These are phyloP conservation scores for Drosophila falleni DNA, from an alignment of 2,888 invertebrate genomes.

Conservation along the genomic window DNA sequence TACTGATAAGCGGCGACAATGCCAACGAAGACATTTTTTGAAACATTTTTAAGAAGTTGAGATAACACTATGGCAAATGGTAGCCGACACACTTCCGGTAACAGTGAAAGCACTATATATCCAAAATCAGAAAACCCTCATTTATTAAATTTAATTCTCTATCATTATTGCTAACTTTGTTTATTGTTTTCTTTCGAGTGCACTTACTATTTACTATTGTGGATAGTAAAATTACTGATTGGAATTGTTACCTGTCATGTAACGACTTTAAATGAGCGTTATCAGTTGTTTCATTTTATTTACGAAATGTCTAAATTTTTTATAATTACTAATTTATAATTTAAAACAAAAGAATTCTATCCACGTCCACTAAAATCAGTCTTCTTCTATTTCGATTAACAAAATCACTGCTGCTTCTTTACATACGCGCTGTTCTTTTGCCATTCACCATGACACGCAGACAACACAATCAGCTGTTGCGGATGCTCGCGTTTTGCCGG, in stretches of 20 bases:
- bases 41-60: slow-evolving; percentile 12
- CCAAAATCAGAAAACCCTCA: neutral
- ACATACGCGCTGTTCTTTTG: slow-evolving; percentile 37
- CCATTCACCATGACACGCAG: slow-evolving; percentile 35
- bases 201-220: neutral
- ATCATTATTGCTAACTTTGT: neutral
- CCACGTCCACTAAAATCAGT: slow-evolving; percentile 54
- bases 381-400: slow-evolving; percentile 40
- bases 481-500: slow-evolving; percentile 3
- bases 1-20: slow-evolving; percentile 45
- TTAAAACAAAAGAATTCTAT: slow-evolving; percentile 13
- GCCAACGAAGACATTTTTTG: slow-evolving; percentile 21
- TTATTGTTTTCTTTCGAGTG: slow-evolving; percentile 2
- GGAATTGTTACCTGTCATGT: slow-evolving; percentile 38
- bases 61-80: slow-evolving; percentile 24
- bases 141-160: neutral
- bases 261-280: slow-evolving; percentile 3
- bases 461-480: slow-evolving; percentile 41
- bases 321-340: slow-evolving; percentile 1
- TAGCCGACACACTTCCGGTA: slow-evolving; percentile 33
- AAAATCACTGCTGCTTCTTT: slow-evolving; percentile 39
- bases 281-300: neutral
- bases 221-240: neutral
- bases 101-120: slow-evolving; percentile 3
- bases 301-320: neutral